These are phyloP conservation scores for Erethizon dorsatum DNA, from an alignment of 2,797 vertebrate species.

Conservation along the genomic window DNA sequence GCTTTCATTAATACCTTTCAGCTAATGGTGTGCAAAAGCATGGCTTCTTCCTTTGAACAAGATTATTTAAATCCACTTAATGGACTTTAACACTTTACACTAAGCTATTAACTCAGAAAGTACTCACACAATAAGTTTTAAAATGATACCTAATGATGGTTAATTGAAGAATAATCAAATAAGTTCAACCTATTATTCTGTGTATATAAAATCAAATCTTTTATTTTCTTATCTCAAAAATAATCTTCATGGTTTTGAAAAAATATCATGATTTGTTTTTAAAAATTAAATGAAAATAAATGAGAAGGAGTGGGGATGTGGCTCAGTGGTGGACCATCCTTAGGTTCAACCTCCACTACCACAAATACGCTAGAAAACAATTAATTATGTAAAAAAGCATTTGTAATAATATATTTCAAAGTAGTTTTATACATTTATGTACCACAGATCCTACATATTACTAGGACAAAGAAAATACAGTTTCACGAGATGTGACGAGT, in stretches of 20 bases:
- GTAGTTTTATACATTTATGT: not conserved
- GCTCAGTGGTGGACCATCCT: not conserved
- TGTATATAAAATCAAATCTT: not conserved
- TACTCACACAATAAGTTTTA: constrained; percentile 74
- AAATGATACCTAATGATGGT: constrained; percentile 67
- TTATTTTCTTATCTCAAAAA: constrained; percentile 45
- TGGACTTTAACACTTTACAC: constrained; percentile 84
- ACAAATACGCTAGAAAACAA: not conserved
- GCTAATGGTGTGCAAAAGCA: constrained; percentile 84
- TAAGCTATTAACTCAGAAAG: constrained; percentile 80
- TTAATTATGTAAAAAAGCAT: not conserved
- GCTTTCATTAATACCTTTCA: constrained; percentile 82
- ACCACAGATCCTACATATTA: not conserved
- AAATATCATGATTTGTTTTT: not conserved
- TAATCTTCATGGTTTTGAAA: not conserved
- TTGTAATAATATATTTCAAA: constrained; percentile 16
- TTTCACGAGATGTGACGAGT: not conserved
- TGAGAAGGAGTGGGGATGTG: not conserved
- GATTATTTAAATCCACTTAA: constrained; percentile 84
- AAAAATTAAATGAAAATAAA: not conserved
- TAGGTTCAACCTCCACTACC: not conserved
- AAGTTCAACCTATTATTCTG: constrained; percentile 5
- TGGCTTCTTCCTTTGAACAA: constrained; percentile 80
- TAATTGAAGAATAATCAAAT: constrained; percentile 72
- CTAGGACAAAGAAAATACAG: not conserved